These are phyloP conservation scores for Neomonachus schauinslandi DNA, from an alignment of 2,113 vertebrate species.

Conservation along the genomic window DNA sequence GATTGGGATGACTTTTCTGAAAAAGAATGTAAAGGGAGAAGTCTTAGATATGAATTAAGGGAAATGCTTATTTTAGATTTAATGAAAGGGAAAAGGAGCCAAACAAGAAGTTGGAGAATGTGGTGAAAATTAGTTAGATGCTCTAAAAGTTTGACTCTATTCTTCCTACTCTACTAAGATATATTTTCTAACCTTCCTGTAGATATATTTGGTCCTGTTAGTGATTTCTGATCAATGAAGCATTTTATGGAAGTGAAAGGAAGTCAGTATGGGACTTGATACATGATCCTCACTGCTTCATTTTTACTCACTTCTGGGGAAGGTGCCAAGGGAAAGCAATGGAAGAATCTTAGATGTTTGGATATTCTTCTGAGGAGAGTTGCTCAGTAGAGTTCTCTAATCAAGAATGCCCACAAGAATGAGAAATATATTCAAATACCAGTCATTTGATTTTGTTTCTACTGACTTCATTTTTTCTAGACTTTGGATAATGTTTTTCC, in stretches of 20 bases:
- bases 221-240: neutral
- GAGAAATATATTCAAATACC: neutral
- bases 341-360: neutral
- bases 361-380: accelerated
- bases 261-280: neutral
- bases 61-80: neutral
- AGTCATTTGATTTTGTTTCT: neutral
- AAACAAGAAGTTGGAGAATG: neutral
- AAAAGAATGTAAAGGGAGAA: neutral
- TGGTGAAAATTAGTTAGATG: neutral
- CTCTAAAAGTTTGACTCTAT: neutral
- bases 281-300: neutral
- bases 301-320: neutral
- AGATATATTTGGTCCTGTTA: neutral
- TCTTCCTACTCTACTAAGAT: neutral
- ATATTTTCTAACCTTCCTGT: too few species aligned
- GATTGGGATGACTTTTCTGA: neutral
- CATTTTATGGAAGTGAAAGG: neutral
- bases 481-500: neutral
- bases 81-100: neutral
- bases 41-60: neutral
- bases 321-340: neutral
- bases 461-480: neutral
- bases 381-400: neutral
- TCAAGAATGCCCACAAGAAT: neutral